A percentile compares a stretch with the other conserved stretches of the same genome.
Evolutionary conservation across 2,113 vertebrate genomes (phyloP).

Genomic region (Aphyosemion australe): DNA sequence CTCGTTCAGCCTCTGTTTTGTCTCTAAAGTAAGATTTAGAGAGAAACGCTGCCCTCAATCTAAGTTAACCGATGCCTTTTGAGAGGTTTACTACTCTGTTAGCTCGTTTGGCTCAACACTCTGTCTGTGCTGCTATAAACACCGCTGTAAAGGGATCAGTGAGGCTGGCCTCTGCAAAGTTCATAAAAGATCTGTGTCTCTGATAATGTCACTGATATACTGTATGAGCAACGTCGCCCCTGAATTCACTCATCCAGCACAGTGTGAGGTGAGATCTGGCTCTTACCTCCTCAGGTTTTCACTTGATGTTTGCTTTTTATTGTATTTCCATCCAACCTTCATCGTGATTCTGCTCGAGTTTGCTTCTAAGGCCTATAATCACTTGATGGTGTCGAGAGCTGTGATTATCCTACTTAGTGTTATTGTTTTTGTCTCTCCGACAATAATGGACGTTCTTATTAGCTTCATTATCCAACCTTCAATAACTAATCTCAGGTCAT

Average conservation of each 20-base stretch:
- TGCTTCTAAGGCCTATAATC: background rate
- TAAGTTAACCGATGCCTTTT: conserved; percentile 64
- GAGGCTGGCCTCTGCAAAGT: conserved; percentile 64
- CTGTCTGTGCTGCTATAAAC: conserved; percentile 65
- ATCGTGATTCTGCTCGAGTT: too few species aligned
- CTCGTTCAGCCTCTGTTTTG: conserved; percentile 37
- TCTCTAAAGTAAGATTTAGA: conserved; percentile 57
- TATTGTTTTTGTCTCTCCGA: conserved; percentile 11
- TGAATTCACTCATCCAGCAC: conserved; percentile 25
- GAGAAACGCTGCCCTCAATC: conserved; percentile 38
- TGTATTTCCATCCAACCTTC: background rate
- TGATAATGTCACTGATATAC: conserved; percentile 64
- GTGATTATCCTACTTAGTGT: conserved; percentile 41
- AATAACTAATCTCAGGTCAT: conserved; percentile 30
- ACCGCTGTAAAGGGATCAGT: conserved; percentile 59
- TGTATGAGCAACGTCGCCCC: conserved; percentile 21
- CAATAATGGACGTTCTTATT: conserved; percentile 44
- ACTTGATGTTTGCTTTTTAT: conserved; percentile 12
- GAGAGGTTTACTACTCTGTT: conserved; percentile 70
- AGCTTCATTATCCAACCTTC: conserved; percentile 38
- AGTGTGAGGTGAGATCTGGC: background rate
- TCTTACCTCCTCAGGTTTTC: conserved; percentile 5
- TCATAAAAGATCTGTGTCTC: conserved; percentile 68
- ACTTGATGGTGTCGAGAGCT: background rate
- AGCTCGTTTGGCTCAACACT: conserved; percentile 64